These are phyloP conservation scores for Lycocerus yunnanus DNA, from an alignment of 2,888 invertebrate genomes.

Conservation along the genomic window DNA sequence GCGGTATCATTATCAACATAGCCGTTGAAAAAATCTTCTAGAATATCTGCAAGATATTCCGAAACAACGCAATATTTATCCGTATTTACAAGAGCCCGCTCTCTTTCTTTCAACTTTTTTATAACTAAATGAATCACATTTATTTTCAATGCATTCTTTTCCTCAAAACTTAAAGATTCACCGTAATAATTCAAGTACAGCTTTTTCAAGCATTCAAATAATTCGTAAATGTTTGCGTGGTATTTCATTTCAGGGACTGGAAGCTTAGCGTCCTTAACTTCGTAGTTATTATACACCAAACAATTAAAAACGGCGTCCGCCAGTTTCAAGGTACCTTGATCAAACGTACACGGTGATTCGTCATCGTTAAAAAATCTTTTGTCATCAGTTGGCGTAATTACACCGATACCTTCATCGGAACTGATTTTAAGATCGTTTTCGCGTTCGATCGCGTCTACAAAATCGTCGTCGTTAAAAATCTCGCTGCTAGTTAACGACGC, in stretches of 20 bases:
- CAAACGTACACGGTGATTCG: background rate
- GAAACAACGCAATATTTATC: conserved; percentile 49
- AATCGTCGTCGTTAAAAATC: background rate
- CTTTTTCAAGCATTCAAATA: conserved; percentile 40
- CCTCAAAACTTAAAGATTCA: conserved; percentile 36
- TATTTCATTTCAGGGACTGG: conserved; percentile 49
- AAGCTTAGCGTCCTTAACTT: conserved; percentile 44
- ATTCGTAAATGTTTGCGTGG: conserved; percentile 44
- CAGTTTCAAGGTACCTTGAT: conserved; percentile 28
- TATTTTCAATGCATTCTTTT: conserved; percentile 45
- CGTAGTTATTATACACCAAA: conserved; percentile 47
- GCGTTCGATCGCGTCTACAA: background rate
- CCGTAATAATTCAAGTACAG: conserved; percentile 43
- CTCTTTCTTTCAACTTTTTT: conserved; percentile 34
- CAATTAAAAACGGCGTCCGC: conserved; percentile 44
- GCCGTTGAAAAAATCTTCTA: conserved; percentile 47
- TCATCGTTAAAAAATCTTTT: background rate
- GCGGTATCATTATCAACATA: background rate
- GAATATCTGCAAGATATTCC: conserved; percentile 49
- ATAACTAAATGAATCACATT: conserved; percentile 39
- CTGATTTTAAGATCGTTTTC: background rate
- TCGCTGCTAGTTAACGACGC: background rate
- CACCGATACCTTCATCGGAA: conserved; percentile 4
- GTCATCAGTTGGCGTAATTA: background rate
- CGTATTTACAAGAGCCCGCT: conserved; percentile 37